Evolutionary conservation across 2,888 invertebrate species (phyloP).

Genomic region (Diaperis boleti): DNA sequence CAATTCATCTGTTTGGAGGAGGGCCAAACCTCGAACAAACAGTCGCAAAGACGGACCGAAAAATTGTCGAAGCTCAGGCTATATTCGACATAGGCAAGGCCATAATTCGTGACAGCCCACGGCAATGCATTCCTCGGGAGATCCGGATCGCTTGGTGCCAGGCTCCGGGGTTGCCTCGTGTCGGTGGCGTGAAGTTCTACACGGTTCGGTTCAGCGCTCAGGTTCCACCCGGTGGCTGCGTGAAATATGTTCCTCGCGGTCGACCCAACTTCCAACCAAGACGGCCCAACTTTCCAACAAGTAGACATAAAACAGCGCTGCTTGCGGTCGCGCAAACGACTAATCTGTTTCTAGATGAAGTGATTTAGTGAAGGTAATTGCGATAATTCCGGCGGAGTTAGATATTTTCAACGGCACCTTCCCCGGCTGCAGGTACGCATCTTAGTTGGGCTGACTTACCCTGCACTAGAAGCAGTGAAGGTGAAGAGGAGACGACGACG

Average conservation of each 20-base stretch:
- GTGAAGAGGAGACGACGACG: slow-evolving; percentile 3
- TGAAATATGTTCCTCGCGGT: slow-evolving; percentile 63
- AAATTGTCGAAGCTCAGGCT: slow-evolving; percentile 55
- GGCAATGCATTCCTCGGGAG: slow-evolving; percentile 30
- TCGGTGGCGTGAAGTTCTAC: slow-evolving; percentile 48
- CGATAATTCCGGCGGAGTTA: slow-evolving; percentile 35
- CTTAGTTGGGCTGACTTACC: slow-evolving; percentile 49
- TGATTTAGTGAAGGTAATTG: slow-evolving; percentile 65
- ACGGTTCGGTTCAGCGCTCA: slow-evolving; percentile 52
- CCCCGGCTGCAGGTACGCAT: slow-evolving; percentile 47
- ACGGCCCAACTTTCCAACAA: slow-evolving; percentile 60
- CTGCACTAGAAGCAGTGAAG: slow-evolving; percentile 44
- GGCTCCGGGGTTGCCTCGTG: slow-evolving; percentile 11
- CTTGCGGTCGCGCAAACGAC: slow-evolving; percentile 61
- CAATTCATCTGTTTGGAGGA: slow-evolving; percentile 62
- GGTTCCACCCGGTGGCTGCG: slow-evolving; percentile 56
- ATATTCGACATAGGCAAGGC: slow-evolving; percentile 56
- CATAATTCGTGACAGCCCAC: slow-evolving; percentile 53
- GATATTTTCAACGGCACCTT: too few species aligned
- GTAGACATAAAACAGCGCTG: slow-evolving; percentile 57
- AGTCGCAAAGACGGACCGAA: slow-evolving; percentile 44
- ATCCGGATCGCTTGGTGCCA: slow-evolving; percentile 26
- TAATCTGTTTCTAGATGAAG: slow-evolving; percentile 64
- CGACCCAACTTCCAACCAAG: slow-evolving; percentile 58
- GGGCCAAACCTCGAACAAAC: slow-evolving; percentile 57